Conservation (phyloP, 2,888 invertebrate species). For the Cephus runcator region DNA sequence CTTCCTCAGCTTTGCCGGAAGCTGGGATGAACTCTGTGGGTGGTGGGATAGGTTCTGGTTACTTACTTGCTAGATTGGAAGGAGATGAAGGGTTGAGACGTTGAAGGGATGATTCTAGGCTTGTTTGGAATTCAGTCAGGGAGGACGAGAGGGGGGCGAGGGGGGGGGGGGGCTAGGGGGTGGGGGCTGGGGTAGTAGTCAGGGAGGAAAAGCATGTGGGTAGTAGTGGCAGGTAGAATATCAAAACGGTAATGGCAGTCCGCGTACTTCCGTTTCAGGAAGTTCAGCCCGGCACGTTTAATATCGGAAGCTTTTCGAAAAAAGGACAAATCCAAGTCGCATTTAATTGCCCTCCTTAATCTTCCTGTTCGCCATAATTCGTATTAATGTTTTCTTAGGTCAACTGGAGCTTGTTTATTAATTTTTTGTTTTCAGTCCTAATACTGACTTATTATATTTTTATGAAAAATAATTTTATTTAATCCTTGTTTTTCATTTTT, state of each 20-base stretch:
- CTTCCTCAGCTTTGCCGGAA: not conserved
- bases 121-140: not conserved
- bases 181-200: not conserved
- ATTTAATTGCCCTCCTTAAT: not conserved
- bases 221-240: not conserved
- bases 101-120: not conserved
- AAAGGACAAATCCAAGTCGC: not conserved
- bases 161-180: no score
- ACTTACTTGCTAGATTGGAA: not conserved
- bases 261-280: not conserved
- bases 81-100: not conserved
- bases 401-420: not conserved
- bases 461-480: no score
- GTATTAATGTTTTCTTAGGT: not conserved
- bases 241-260: not conserved
- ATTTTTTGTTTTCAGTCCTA: no score
- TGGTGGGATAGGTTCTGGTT: not conserved
- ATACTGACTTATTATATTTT: no score
- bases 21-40: not conserved
- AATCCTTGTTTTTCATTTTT: no score
- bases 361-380: not conserved
- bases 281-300: not conserved
- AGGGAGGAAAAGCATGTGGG: not conserved
- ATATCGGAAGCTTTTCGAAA: not conserved
- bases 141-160: no score